These are phyloP conservation scores for Micrasema longulum DNA, from an alignment of 1,140 invertebrate species.

Conservation along the genomic window DNA sequence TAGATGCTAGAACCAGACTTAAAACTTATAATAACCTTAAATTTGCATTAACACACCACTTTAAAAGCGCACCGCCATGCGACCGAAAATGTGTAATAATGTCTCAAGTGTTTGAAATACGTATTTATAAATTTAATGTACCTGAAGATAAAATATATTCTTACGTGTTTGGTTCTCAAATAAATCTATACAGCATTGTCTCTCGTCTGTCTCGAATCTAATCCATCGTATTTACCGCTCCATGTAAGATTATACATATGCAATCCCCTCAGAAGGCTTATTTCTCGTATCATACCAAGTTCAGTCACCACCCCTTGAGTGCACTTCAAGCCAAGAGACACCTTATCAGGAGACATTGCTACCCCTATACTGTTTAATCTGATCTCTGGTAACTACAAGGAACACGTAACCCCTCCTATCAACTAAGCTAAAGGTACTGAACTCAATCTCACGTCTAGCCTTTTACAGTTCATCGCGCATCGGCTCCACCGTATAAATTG, in stretches of 20 bases:
- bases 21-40: no score
- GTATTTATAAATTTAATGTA: no score
- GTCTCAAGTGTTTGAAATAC: no score
- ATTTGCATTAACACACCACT: no score
- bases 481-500: no score
- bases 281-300: conserved; percentile 17
- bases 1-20: no score
- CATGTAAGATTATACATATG: not conserved
- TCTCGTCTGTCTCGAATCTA: no score
- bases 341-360: conserved; percentile 29
- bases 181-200: no score
- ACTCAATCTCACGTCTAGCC: conserved; percentile 6
- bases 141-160: no score
- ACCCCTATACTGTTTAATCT: conserved; percentile 8
- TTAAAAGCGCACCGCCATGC: no score
- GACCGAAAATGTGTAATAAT: no score
- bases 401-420: conserved; percentile 7
- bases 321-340: conserved; percentile 11
- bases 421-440: not conserved
- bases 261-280: not conserved
- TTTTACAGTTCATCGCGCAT: conserved; percentile 17
- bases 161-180: no score
- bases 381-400: conserved; percentile 2
- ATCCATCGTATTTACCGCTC: not conserved
- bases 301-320: conserved; percentile 12